phyloP scores from a whole-genome alignment of 1,140 invertebrate species.

The Bicyclus anynana region DNA sequence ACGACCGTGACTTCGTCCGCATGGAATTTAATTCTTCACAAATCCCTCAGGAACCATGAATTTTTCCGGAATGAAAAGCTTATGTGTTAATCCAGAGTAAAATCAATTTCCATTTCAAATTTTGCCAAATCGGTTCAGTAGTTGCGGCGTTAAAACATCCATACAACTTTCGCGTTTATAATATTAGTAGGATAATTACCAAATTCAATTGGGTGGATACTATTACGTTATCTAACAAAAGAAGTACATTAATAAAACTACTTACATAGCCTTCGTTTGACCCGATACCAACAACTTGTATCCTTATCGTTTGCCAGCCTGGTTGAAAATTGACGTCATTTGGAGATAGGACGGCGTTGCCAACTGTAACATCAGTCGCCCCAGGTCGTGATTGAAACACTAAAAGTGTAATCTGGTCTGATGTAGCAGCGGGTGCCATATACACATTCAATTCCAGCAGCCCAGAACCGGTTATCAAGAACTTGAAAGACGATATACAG shows the following conservation, averaged over 20 bases:
- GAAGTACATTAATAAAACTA: background rate
- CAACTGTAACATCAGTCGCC: background rate
- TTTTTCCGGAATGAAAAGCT: too few relatives aligned
- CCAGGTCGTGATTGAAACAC: background rate
- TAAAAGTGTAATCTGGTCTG: background rate
- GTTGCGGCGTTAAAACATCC: too few relatives aligned
- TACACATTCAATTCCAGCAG: background rate
- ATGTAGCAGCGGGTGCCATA: background rate
- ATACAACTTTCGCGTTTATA: too few relatives aligned
- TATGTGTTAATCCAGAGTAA: too few relatives aligned
- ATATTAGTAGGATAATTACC: too few relatives aligned
- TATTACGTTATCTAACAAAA: constrained; percentile 31
- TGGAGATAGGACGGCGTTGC: background rate
- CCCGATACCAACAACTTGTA: background rate
- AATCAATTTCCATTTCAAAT: too few relatives aligned
- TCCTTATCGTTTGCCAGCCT: background rate
- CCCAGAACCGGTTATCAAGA: background rate
- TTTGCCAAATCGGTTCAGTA: too few relatives aligned
- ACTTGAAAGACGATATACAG: constrained; percentile 3
- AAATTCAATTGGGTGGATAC: too few relatives aligned
- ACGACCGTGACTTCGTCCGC: too few relatives aligned
- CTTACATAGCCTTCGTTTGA: constrained; percentile 24
- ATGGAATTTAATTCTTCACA: too few relatives aligned
- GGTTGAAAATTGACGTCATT: background rate
- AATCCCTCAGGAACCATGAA: too few relatives aligned